Conservation (phyloP, 2,797 vertebrate species). For the Ctenopoma multispine region DNA sequence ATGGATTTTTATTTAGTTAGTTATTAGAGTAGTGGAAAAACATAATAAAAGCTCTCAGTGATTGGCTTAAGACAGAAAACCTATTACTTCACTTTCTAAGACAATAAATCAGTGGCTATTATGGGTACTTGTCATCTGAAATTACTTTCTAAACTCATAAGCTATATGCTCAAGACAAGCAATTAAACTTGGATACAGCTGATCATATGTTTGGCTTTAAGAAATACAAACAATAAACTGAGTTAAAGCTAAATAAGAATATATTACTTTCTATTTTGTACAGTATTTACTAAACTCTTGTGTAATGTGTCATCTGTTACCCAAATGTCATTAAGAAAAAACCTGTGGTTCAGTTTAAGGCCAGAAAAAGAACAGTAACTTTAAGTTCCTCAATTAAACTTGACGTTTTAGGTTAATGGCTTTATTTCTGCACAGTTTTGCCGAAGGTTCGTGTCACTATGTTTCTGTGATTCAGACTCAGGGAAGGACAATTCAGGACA, state of each 20-base stretch:
- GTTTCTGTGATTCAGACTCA: constrained; percentile 57
- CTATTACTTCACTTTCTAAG: constrained; percentile 76
- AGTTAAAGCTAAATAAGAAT: constrained; percentile 55
- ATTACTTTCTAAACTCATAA: constrained; percentile 68
- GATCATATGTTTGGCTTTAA: constrained; percentile 62
- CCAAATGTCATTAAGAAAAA: constrained; percentile 49
- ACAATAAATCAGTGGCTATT: constrained; percentile 77
- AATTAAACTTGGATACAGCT: constrained; percentile 66
- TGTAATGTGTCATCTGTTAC: neutral
- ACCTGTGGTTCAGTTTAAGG: constrained; percentile 52
- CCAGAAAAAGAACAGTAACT: constrained; percentile 39
- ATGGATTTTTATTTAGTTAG: constrained; percentile 49
- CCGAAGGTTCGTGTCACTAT: constrained; percentile 51
- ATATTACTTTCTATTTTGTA: constrained; percentile 39
- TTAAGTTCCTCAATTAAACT: constrained; percentile 54
- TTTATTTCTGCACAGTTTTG: constrained; percentile 46
- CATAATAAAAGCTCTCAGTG: constrained; percentile 78
- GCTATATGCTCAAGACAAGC: constrained; percentile 64
- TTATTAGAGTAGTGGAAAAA: constrained; percentile 76
- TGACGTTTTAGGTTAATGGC: constrained; percentile 57
- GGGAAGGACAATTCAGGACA: constrained; percentile 67
- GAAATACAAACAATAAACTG: constrained; percentile 67
- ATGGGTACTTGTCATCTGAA: constrained; percentile 64
- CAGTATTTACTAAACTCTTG: constrained; percentile 32
- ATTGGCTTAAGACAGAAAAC: constrained; percentile 73